Evolutionary conservation across 2,888 invertebrate genomes (phyloP), one percentile per base, ranked within the genome.

Genomic region (Nomada fabriciana): DNA sequence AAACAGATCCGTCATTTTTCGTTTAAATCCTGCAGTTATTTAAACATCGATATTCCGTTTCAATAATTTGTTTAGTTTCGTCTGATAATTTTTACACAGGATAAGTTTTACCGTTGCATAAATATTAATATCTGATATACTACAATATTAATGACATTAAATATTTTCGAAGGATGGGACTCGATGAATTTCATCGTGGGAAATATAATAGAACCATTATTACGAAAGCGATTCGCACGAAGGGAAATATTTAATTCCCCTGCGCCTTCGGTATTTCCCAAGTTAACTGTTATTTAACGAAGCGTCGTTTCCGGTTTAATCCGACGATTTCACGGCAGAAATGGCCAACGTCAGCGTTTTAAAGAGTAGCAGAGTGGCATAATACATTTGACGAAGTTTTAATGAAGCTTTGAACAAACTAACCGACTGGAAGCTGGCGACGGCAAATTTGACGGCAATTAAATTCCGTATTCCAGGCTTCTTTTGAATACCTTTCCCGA

Each of bases 391-490:
- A 36, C n/a, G 50, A 57, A 79, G 23, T 77, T 77, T 79, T 69
- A 64, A 79, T 47, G 77, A 68, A 79, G 43, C 63, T 73, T 65
- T 65, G 64, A 76, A 73, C 52, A 57, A 64, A 64, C 78, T 23
- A 63, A 59, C 59, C 57, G 61, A 20, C n/a, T 13, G 78, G 42
- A 76, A 69, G 50, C 57, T 76, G n/a, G 5, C 47, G 63, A 64
- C 61, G 67, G 36, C 23, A 55, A 76, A 76, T 68, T 78, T 68
- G 67, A 63, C 57, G 78, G 47, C 50, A 76, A 76, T 47, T 68
- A 78, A 78, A 78, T 76, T 63, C 50, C 25, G 47, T 47, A 13
- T 36, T 20, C 20, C 36, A 25, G 60, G 50, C 15, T 20, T 65
- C 43, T 72, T 72, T 64, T 36, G n/a, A 64, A 63, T 52, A 18